Evolutionary conservation across 2,888 invertebrate species (phyloP).

Genomic region (Eupithecia abbreviata): DNA sequence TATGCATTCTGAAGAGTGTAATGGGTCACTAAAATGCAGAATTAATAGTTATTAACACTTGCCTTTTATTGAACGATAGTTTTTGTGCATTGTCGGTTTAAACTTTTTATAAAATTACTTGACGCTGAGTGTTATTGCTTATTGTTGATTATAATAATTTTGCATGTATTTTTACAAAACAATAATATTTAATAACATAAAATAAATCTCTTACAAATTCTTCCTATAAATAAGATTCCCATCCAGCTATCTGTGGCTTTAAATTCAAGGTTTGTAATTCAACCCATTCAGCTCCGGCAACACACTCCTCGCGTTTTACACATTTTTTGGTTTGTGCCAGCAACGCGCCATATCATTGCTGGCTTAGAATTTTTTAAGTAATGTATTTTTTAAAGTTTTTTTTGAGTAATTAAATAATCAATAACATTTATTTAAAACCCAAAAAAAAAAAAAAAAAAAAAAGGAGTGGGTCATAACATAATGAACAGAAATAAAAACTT

Average conservation of each 20-base stretch:
- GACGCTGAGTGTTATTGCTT: conserved; percentile 16
- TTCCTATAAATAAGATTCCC: neutral
- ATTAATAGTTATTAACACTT: conserved; percentile 26
- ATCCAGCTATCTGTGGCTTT: neutral
- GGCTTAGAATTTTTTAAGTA: too few species aligned
- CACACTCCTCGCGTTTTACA: too few species aligned
- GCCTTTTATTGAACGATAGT: conserved; percentile 24
- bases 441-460: too few species aligned
- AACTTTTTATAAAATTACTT: conserved; percentile 15
- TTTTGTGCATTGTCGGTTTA: conserved; percentile 18
- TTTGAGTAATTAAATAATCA: too few species aligned
- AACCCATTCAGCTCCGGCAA: too few species aligned
- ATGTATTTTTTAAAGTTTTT: too few species aligned
- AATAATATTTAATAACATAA: neutral
- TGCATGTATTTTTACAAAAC: neutral
- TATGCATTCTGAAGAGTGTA: conserved; percentile 15
- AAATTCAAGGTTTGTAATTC: neutral
- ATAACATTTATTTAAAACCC: too few species aligned
- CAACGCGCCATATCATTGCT: too few species aligned
- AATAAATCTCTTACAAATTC: neutral
- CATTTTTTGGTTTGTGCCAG: too few species aligned
- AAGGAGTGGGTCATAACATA: too few species aligned
- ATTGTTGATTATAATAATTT: conserved; percentile 1
- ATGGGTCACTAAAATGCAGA: conserved; percentile 28
- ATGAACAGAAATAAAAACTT: too few species aligned